Percentiles rank a stretch among this genome's conserved stretches.
phyloP scores from a whole-genome alignment of 1,140 invertebrate species.

The Drosophila orosa region DNA sequence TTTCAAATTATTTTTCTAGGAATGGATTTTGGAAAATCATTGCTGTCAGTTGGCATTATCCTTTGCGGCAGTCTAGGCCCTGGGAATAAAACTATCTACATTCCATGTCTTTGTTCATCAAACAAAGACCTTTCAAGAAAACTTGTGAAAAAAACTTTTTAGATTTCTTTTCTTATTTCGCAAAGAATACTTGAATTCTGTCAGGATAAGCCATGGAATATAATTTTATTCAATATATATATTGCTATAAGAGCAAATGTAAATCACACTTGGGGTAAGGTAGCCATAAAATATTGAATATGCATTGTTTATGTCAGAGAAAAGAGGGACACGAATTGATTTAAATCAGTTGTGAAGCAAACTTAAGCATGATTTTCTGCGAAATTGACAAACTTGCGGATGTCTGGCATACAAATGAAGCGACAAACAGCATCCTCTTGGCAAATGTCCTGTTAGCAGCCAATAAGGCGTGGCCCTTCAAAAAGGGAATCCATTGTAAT shows the following conservation, averaged over 20 bases:
- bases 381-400: slow-evolving; percentile 32
- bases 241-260: neutral
- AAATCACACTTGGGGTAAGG: neutral
- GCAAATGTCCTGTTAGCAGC: slow-evolving; percentile 51
- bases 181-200: neutral
- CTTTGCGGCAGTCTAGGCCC: neutral
- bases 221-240: neutral
- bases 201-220: neutral
- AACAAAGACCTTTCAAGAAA: slow-evolving; percentile 5
- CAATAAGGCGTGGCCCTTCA: slow-evolving; percentile 42
- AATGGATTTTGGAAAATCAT: slow-evolving; percentile 7
- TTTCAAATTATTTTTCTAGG: slow-evolving; percentile 7
- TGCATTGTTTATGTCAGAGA: slow-evolving; percentile 1
- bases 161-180: neutral
- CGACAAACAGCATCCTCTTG: slow-evolving; percentile 24
- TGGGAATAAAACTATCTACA: neutral
- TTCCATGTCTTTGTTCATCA: slow-evolving; percentile 12
- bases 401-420: slow-evolving; percentile 57
- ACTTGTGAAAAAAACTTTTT: neutral
- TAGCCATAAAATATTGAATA: slow-evolving; percentile 19
- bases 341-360: slow-evolving; percentile 40
- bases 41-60: slow-evolving; percentile 14
- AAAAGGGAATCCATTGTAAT: slow-evolving; percentile 51
- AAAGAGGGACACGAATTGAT: slow-evolving; percentile 22
- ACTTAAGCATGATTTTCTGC: slow-evolving; percentile 25